phyloP scores from a whole-genome alignment of 30 jellyfish, hydroid and myxozoan genomes.

The Aurelia sp. region DNA sequence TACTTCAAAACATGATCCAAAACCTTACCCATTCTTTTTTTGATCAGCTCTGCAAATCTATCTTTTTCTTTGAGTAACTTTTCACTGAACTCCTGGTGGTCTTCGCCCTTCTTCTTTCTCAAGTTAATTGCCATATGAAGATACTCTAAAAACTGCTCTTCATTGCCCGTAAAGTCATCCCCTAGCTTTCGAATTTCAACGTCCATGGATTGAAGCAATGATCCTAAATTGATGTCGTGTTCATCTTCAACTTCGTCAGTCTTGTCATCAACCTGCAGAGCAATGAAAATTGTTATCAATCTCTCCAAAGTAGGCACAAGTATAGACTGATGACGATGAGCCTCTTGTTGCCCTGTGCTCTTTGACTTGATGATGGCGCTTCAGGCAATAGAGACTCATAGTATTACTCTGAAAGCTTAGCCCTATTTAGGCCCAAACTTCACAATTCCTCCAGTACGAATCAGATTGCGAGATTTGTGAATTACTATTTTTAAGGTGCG shows the following conservation, averaged over 20 bases:
- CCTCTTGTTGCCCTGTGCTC: no score
- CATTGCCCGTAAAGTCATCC: conserved; percentile 46
- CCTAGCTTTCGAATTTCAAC: conserved; percentile 45
- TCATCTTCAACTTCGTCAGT: conserved; percentile 46
- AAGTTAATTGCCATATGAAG: conserved; percentile 6
- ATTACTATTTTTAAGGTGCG: no score
- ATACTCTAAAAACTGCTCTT: conserved; percentile 40
- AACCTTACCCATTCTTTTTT: conserved; percentile 38
- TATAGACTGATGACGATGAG: no score
- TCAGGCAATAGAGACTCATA: no score
- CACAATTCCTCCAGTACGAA: no score
- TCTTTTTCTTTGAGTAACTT: conserved; percentile 38
- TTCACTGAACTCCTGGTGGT: background rate
- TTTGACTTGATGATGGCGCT: no score
- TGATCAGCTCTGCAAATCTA: conserved; percentile 27
- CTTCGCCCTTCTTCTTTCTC: conserved; percentile 12
- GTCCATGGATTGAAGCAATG: conserved; percentile 59
- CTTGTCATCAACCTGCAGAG: conserved; percentile 25
- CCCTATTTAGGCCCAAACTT: no score
- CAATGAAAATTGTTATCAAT: background rate
- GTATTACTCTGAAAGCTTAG: no score
- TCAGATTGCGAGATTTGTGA: no score
- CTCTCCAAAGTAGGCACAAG: no score
- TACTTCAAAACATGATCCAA: no score
- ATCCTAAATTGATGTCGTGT: conserved; percentile 49